Evolutionary conservation across 1,140 invertebrate genomes (phyloP).

Genomic region (Conus ventricosus): DNA sequence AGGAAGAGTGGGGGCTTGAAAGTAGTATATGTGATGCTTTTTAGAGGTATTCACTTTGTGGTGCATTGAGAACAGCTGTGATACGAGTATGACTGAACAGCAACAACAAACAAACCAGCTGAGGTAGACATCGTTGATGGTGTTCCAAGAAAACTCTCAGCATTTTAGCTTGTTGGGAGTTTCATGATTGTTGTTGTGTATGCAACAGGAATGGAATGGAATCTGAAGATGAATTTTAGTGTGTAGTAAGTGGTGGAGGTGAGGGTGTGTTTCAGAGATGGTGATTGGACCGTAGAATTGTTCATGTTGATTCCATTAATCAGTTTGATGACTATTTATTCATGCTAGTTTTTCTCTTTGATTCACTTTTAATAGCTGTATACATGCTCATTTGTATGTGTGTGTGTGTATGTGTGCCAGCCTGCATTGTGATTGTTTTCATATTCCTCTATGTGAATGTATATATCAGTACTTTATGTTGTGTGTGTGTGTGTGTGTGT

Average conservation of each 20-base stretch:
- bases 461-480: not conserved
- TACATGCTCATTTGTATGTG: no score
- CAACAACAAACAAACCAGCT: no score
- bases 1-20: not conserved
- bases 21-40: not conserved
- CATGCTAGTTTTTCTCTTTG: not conserved
- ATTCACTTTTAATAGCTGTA: not conserved
- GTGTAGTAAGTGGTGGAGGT: not conserved
- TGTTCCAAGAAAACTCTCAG: no score
- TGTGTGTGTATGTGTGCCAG: no score
- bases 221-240: not conserved
- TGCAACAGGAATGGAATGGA: not conserved
- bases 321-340: not conserved
- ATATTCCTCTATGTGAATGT: no score
- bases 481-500: no score
- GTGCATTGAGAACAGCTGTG: no score
- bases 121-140: no score
- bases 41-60: no score
- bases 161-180: not conserved
- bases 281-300: not conserved
- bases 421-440: no score
- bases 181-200: not conserved
- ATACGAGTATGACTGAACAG: no score
- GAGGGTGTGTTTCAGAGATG: not conserved
- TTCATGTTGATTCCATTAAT: not conserved